These are phyloP conservation scores for Drosophila meridionalis DNA, from an alignment of 2,888 invertebrate genomes.

Conservation along the genomic window DNA sequence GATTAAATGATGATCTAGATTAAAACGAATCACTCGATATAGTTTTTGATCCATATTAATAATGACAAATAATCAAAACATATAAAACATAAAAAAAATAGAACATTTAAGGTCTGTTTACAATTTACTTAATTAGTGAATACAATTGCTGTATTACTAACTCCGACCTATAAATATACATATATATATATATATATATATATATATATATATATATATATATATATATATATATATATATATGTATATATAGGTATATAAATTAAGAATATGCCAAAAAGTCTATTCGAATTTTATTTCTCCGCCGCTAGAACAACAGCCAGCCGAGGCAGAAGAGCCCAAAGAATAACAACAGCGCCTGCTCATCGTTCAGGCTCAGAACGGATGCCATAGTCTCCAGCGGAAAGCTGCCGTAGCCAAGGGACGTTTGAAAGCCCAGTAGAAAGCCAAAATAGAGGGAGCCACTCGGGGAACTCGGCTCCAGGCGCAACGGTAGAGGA, in stretches of 20 bases:
- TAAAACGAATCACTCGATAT: conserved; percentile 8
- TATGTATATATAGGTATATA: background rate
- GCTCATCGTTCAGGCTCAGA: conserved; percentile 2
- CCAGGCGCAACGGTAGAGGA: background rate
- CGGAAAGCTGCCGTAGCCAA: background rate
- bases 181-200: background rate
- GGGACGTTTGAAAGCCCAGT: conserved; percentile 1
- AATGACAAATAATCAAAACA: conserved; percentile 5
- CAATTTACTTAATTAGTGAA: conserved; percentile 5
- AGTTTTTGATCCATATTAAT: conserved; percentile 5
- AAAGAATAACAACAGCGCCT: background rate
- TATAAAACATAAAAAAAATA: background rate
- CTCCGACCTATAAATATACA: background rate
- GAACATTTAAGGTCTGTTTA: background rate
- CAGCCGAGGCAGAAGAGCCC: conserved; percentile 2
- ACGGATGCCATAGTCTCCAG: background rate
- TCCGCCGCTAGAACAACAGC: background rate
- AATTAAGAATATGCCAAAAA: conserved; percentile 2
- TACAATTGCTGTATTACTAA: background rate
- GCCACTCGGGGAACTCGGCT: background rate
- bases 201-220: background rate
- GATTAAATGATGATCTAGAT: conserved; percentile 12
- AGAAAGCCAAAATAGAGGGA: background rate
- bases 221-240: background rate
- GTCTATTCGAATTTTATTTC: conserved; percentile 4